Conservation (phyloP, 2,888 invertebrate species). For the Watsonalla binaria region DNA sequence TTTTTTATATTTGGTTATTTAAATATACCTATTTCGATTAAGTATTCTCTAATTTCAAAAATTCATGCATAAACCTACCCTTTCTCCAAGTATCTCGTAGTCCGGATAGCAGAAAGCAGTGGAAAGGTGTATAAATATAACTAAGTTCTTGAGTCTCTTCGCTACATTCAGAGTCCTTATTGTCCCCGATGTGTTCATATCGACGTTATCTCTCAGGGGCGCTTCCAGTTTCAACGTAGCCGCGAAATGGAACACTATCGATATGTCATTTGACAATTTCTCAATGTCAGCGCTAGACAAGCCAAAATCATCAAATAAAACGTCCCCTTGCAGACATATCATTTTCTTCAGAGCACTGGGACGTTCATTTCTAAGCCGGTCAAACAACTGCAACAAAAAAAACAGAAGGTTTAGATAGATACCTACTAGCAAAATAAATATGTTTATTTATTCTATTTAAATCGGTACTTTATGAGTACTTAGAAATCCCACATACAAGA, state of each 20-base stretch:
- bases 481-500: no score
- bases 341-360: constrained; percentile 85
- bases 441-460: neutral
- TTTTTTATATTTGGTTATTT: no score
- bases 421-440: neutral
- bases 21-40: neutral
- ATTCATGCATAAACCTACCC: constrained; percentile 29
- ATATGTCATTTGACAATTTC: constrained; percentile 81
- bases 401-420: neutral
- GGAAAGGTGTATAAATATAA: constrained; percentile 90
- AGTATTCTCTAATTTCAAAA: neutral
- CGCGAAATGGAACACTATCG: constrained; percentile 94
- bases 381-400: constrained; percentile 80
- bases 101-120: constrained; percentile 98
- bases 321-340: constrained; percentile 86
- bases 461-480: no score
- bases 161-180: constrained; percentile 86
- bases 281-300: constrained; percentile 79
- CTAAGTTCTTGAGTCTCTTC: constrained; percentile 85
- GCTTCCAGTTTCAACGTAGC: constrained; percentile 95
- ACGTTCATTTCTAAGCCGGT: constrained; percentile 80
- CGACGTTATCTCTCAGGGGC: constrained; percentile 89
- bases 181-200: constrained; percentile 95
- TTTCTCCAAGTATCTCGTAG: constrained; percentile 71
- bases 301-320: constrained; percentile 81